phyloP scores from a whole-genome alignment of 2,888 invertebrate species.

The Sinohyriopsis cumingii region DNA sequence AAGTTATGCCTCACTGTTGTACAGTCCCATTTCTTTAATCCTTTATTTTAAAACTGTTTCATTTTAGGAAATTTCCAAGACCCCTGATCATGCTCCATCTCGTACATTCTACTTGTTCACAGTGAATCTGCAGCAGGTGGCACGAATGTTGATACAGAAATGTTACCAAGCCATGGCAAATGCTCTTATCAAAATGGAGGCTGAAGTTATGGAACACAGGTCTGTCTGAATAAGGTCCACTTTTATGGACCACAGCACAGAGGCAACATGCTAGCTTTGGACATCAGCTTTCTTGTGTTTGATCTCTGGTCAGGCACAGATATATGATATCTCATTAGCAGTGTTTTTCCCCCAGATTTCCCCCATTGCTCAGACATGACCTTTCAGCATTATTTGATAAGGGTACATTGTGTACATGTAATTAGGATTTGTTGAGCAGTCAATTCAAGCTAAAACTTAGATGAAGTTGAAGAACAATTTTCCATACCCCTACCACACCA shows the following conservation, averaged over 20 bases:
- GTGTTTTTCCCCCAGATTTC: no score
- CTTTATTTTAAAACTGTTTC: conserved; percentile 1
- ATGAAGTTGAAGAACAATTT: no score
- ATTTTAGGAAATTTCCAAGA: conserved; percentile 71
- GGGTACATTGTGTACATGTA: no score
- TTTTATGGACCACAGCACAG: not conserved
- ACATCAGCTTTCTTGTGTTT: not conserved
- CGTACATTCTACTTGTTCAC: conserved; percentile 87
- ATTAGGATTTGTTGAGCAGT: no score
- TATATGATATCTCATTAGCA: no score
- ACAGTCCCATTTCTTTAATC: not conserved
- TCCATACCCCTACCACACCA: no score
- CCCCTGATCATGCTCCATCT: conserved; percentile 83
- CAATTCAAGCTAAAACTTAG: no score
- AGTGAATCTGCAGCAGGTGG: conserved; percentile 81
- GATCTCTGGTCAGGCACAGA: no score
- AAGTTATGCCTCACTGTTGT: no score
- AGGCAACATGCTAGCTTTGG: not conserved
- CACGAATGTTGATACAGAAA: conserved; percentile 80
- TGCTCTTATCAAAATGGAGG: conserved; percentile 79
- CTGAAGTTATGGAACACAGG: conserved; percentile 79
- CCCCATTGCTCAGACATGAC: no score
- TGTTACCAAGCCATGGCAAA: conserved; percentile 78
- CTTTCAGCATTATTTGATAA: no score
- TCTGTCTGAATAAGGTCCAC: conserved; percentile 19